A percentile compares a stretch with the other conserved stretches of the same genome.
Conservation (phyloP, 2,113 vertebrate genomes). For the Aegypius monachus region DNA sequence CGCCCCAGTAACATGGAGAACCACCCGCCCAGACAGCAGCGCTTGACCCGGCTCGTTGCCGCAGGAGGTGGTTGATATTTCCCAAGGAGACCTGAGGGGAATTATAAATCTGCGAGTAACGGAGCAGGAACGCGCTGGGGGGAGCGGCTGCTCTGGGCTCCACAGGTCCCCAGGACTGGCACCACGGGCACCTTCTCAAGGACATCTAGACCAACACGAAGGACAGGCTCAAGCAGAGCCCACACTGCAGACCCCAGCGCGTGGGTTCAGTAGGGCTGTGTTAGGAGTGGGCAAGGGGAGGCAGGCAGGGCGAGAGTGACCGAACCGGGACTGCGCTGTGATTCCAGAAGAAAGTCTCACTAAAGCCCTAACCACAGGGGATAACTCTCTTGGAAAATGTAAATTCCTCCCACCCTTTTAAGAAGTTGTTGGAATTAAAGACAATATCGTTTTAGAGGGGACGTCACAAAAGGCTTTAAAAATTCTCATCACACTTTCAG, state of each 20-base stretch:
- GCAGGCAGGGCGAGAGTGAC: not conserved
- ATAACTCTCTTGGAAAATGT: not conserved
- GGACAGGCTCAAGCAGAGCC: not conserved
- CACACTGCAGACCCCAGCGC: not conserved
- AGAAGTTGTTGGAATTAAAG: not conserved
- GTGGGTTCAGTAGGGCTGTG: not conserved
- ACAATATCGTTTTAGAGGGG: accelerated
- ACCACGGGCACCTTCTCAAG: not conserved
- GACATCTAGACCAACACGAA: not conserved
- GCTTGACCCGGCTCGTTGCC: accelerated
- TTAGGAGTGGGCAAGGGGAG: not conserved
- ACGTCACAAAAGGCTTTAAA: not conserved
- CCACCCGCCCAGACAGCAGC: not conserved
- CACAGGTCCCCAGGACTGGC: not conserved
- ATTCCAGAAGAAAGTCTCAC: not conserved
- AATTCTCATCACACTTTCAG: not conserved
- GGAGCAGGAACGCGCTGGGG: not conserved
- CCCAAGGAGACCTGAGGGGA: not conserved
- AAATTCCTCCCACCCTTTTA: not conserved
- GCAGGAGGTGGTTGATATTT: not conserved
- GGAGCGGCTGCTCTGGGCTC: not conserved
- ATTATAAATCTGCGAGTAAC: not conserved
- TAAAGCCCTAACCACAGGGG: not conserved
- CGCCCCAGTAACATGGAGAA: not conserved
- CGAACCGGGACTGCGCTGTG: not conserved